Base-by-base conservation (phyloP, 2,797 vertebrate genomes). In the Chaunax sp. region DNA sequence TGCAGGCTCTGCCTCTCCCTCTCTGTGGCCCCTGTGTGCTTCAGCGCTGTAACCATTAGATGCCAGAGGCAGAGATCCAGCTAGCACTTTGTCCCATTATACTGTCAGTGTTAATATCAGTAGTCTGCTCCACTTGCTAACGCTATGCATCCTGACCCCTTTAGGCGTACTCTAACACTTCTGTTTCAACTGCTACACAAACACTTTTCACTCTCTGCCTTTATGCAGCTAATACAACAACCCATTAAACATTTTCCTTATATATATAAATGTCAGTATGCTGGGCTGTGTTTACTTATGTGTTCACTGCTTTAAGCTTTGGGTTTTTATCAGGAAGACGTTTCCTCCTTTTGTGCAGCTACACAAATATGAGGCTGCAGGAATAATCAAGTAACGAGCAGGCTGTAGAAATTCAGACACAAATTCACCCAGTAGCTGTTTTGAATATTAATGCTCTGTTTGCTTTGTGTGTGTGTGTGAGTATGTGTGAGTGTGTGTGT, bases 401-500 rank as follows among this genome's bases (percentile, higher is more conserved):
- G 70, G 69, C 71, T 76, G 71, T 69, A 75, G 65, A 72, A 77
- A 75, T 80, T 82, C 75, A 79, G 55, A 75, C 38, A 35, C 67
- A 70, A 80, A 65, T 85, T 81, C 49, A 57, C 73, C 83, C 77
- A 41, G 16, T 64, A 83, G 77, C 75, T 59, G 45, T 82, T 75
- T 68, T 72, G 78, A 87, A 89, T 90, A 77, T 78, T 77, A 87
- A 86, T 74, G 70, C 45, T 2, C 26, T 60, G 65, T 78, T 66
- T 84, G 64, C 43, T 65, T 28, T 63, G 22, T 67, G 52, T 54
- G 19, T 58, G 25, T 43, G 25, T 19, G 50, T 41, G 33, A 59
- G 26, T 72, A 25, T 78, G 54, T 60, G 50, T 69, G 44, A 58
- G 49, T 49, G 23, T 64, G 50, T 63, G 43, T 61, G 26, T 66